Evolutionary conservation across 2,113 vertebrate genomes (phyloP).

Genomic region (Leptobrachium ailaonicum): DNA sequence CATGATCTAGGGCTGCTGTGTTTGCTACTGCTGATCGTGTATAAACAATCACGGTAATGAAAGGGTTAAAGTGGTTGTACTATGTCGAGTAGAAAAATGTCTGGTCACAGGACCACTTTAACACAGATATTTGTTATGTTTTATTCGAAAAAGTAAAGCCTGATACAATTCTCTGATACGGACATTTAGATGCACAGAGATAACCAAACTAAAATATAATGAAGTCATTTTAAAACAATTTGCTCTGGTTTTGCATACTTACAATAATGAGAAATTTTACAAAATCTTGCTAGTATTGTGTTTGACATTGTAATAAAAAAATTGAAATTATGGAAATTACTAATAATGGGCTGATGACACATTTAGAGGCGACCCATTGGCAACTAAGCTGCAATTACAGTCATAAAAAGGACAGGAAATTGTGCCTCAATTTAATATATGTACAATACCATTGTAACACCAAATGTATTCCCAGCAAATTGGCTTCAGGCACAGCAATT

Average conservation of each 20-base stretch:
- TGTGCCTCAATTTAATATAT: background rate
- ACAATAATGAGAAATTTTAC: background rate
- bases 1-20: too few species aligned
- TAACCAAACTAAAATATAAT: too few species aligned
- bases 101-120: too few species aligned
- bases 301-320: background rate
- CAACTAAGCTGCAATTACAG: constrained; percentile 11
- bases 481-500: constrained; percentile 16
- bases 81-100: too few species aligned
- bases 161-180: too few species aligned
- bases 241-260: background rate
- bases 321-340: constrained; percentile 2
- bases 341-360: constrained; percentile 10
- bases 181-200: too few species aligned
- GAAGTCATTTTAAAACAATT: too few species aligned
- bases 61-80: too few species aligned
- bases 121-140: too few species aligned
- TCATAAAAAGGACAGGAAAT: constrained; percentile 17
- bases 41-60: too few species aligned
- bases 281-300: background rate
- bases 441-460: constrained; percentile 6
- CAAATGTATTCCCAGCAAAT: constrained; percentile 19
- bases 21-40: too few species aligned
- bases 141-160: too few species aligned
- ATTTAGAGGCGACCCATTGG: background rate